A percentile compares a stretch with the other conserved stretches of the same genome.
Evolutionary conservation across 2,113 vertebrate species (phyloP).

Genomic region (Microcebus tavaratra): DNA sequence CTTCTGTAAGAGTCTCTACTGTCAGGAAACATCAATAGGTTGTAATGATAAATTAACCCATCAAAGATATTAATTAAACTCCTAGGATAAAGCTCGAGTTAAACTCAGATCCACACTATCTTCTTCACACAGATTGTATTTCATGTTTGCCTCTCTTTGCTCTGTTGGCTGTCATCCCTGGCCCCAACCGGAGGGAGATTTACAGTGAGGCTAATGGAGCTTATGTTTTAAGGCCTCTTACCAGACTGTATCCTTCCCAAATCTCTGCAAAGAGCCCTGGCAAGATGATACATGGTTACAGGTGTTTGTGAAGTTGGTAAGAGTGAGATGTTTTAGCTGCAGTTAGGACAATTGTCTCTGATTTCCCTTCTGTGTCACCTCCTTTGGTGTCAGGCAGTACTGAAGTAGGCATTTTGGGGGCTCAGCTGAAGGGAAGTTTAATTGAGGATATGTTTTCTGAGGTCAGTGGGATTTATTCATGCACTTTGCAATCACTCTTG

Average conservation of each 20-base stretch:
- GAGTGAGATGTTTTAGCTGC: background rate
- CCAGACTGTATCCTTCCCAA: background rate
- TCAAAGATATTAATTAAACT: background rate
- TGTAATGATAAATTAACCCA: background rate
- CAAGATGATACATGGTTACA: no score
- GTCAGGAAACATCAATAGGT: background rate
- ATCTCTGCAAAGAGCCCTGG: background rate
- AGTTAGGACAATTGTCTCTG: background rate
- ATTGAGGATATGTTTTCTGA: background rate
- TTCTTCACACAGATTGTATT: background rate
- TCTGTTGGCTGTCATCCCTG: no score
- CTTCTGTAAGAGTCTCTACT: background rate
- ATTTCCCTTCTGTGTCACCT: background rate
- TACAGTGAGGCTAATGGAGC: background rate
- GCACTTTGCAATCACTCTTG: background rate
- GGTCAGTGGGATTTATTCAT: background rate
- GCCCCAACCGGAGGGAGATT: background rate
- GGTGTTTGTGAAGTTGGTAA: background rate
- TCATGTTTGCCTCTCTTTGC: background rate
- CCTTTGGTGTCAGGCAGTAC: background rate
- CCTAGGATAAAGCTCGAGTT: background rate
- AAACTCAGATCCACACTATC: background rate
- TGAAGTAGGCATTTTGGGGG: background rate
- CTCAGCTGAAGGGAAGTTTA: background rate
- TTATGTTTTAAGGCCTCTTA: background rate